Base-by-base conservation (phyloP, 2,113 vertebrate species). In the Nestor notabilis region DNA sequence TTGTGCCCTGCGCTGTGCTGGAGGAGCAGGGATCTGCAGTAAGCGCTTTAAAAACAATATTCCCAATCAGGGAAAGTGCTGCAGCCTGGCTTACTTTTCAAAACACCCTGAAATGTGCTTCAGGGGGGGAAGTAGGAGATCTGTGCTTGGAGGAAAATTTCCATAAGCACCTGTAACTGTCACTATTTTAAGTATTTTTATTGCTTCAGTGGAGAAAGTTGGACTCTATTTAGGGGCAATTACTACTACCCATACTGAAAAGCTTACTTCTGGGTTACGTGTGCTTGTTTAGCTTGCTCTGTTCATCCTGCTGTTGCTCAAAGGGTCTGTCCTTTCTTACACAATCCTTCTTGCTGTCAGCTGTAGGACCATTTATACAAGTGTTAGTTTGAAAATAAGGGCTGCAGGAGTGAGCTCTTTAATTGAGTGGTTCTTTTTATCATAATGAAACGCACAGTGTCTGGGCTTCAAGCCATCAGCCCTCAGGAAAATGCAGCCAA, bases 391-490 rank as follows among this genome's bases (percentile, higher is more conserved):
- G 58, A 78, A 95, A 96, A 82, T 56, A 91, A 89, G 37, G 61
- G 33, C 75, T 94, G 37, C 56, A 82, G 74, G 91, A 96, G 58
- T 65, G 61, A 94, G n/a, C 69, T 76, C 74, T 79, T 78, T 90
- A 96, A 90, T 53, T 82, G 89, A 96, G 27, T 89, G 41, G 37
- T n/a, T 92, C 63, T 95, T 93, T 85, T 91, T 82, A 87, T 82
- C 77, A 19, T 92, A 87, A 95, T 95, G 91, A 95, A 95, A 85
- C 65, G 69, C 89, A 69, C 88, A 49, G 25, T 65, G 61, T 76
- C 95, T 95, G 94, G 94, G 94, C 92, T 82, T 14, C 41, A 90
- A 92, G 94, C 94, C 95, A 96, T 92, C 86, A 86, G 44, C 83
- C 86, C 80, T 91, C 77, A 83, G 92, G 89, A 94, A 95, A 56